phyloP scores from a whole-genome alignment of 1,140 invertebrate species.

The Cepaea nemoralis region DNA sequence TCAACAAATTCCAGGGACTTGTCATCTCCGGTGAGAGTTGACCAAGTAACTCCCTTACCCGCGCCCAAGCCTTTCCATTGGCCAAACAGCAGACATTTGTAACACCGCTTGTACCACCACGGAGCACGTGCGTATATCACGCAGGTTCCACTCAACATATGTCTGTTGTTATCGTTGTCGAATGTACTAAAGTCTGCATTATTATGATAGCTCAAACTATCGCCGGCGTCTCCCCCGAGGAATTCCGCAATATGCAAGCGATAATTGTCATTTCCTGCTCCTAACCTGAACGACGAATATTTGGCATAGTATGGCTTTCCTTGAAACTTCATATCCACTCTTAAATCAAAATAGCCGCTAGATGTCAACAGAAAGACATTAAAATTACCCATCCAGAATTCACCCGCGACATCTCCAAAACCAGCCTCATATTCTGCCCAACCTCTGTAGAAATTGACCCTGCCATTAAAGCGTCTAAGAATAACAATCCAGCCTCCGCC shows the following conservation, averaged over 20 bases:
- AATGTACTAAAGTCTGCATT: neutral
- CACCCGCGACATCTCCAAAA: constrained; percentile 85
- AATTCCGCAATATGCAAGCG: neutral
- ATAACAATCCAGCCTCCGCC: constrained; percentile 67
- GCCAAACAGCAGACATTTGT: neutral
- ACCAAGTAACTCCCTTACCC: constrained; percentile 6
- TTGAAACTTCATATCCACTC: neutral
- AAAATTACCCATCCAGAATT: constrained; percentile 70
- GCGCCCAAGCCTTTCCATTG: neutral
- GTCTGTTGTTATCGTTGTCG: constrained; percentile 11
- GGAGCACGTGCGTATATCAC: neutral
- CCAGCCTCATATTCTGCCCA: constrained; percentile 95
- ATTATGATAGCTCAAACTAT: constrained; percentile 8
- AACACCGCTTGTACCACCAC: constrained; percentile 18
- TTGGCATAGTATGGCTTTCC: neutral
- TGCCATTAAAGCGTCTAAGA: constrained; percentile 84
- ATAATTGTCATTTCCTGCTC: neutral
- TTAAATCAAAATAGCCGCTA: neutral
- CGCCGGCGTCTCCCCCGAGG: neutral
- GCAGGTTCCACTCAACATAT: neutral
- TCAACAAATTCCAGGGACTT: neutral
- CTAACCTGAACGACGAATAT: neutral
- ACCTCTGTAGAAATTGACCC: constrained; percentile 86
- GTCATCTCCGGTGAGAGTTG: neutral
- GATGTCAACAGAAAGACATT: neutral